phyloP scores from a whole-genome alignment of 2,113 vertebrate genomes.

The Microcebus lehilahytsara region DNA sequence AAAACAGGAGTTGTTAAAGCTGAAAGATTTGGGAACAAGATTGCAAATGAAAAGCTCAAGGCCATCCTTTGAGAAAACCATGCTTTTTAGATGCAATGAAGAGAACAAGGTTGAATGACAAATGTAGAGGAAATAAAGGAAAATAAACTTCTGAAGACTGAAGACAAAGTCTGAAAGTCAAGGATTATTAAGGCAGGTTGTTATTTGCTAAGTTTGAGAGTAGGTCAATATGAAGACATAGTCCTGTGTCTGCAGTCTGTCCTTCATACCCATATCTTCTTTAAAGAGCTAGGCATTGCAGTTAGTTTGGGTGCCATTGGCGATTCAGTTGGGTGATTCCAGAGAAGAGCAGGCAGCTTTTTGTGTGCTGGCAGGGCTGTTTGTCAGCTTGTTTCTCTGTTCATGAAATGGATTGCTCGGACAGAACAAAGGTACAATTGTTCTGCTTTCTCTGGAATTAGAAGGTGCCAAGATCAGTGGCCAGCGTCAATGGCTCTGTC shows the following conservation, averaged over 20 bases:
- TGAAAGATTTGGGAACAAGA: neutral
- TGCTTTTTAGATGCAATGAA: neutral
- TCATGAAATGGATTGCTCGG: neutral
- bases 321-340: neutral
- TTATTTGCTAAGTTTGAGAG: neutral
- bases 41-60: neutral
- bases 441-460: neutral
- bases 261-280: neutral
- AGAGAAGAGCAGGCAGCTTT: neutral
- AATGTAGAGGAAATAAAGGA: neutral
- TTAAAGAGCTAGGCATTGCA: neutral
- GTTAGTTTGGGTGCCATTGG: neutral
- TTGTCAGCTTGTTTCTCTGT: neutral
- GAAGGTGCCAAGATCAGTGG: neutral
- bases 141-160: neutral
- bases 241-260: neutral
- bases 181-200: neutral
- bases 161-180: neutral
- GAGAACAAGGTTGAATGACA: neutral
- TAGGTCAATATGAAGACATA: neutral
- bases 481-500: neutral
- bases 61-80: neutral
- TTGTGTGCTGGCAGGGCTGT: neutral
- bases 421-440: neutral
- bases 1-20: neutral